Evolutionary conservation across 2,113 vertebrate species (phyloP), one percentile per base, ranked within the genome.

Genomic region (Otus sunia): DNA sequence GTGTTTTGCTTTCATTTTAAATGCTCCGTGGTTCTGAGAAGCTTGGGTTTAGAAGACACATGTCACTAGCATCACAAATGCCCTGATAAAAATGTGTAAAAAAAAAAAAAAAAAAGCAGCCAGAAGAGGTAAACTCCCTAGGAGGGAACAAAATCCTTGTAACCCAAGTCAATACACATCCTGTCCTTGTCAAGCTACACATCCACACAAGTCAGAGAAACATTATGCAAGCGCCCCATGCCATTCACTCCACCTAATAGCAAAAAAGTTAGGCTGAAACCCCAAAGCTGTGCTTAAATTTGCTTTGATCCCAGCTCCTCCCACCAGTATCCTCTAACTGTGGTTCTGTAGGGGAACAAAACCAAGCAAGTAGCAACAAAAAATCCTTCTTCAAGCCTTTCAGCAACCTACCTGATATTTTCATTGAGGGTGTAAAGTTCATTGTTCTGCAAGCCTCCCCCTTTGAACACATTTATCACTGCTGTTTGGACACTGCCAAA

Each of bases 391-490:
- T 39, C 17, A 21, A 2, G 21, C 62, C 56, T 62, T 71, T 86
- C 76, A 39, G 36, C 6, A 6, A 88, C 94, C 5, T 97, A 99
- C 99, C 99, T 99, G 98, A 99, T 99, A 97, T 98, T 99, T 98
- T 99, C 99, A 10, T 99, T 99, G 76, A 99, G 98, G 2, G 95
- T 97, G 95, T 98, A 99, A 22, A 99, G 99, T 92, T 99, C 99
- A 39, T 99, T 99, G 72, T 94, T 94, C 96, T 99, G 99, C 90
- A 99, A 94, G 58, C 98, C 98, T 86, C 98, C 98, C 22, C 99
- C 99, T 98, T 99, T 98, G 96, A 99, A 99, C 67, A 99, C 99
- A 41, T 99, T 99, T 96, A 99, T 99, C 94, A 99, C 99, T 26
- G 99, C 99, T 55, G 98, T 98, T 93, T 99, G 99, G 88, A 99